phyloP scores from a whole-genome alignment of 2,888 invertebrate genomes.

The Apomyelois bistriatella region DNA sequence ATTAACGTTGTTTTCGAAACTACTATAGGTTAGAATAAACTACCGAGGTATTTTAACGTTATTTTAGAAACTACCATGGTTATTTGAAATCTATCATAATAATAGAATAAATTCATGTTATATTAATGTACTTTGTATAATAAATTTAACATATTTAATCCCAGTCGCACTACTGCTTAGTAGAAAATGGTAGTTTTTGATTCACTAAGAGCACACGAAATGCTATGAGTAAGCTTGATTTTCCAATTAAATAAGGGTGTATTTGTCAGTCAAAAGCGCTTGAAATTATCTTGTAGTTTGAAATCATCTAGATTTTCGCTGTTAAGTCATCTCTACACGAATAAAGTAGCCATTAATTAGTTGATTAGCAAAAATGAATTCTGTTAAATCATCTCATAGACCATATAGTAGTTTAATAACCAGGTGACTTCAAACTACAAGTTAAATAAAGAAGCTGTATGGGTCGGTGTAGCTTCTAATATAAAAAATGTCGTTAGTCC shows the following conservation, averaged over 20 bases:
- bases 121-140: background rate
- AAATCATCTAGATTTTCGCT: background rate
- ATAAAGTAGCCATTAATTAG: no score
- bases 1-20: background rate
- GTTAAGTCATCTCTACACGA: background rate
- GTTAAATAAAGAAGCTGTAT: background rate
- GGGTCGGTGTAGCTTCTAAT: background rate
- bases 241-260: conserved; percentile 4
- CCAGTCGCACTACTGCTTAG: conserved; percentile 4
- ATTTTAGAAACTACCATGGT: background rate
- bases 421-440: background rate
- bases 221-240: background rate
- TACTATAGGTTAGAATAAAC: background rate
- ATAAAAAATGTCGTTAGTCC: background rate
- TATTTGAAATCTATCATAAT: background rate
- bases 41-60: background rate
- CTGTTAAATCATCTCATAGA: background rate
- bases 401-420: background rate
- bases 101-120: background rate
- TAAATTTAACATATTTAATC: background rate
- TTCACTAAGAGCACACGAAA: background rate
- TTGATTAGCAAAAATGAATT: background rate
- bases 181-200: conserved; percentile 4
- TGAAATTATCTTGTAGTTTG: background rate
- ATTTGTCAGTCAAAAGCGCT: background rate